Percentiles rank a stretch among this genome's conserved stretches.
These are phyloP conservation scores for Bradypodion ventrale DNA, from an alignment of 2,797 vertebrate genomes.

Conservation along the genomic window DNA sequence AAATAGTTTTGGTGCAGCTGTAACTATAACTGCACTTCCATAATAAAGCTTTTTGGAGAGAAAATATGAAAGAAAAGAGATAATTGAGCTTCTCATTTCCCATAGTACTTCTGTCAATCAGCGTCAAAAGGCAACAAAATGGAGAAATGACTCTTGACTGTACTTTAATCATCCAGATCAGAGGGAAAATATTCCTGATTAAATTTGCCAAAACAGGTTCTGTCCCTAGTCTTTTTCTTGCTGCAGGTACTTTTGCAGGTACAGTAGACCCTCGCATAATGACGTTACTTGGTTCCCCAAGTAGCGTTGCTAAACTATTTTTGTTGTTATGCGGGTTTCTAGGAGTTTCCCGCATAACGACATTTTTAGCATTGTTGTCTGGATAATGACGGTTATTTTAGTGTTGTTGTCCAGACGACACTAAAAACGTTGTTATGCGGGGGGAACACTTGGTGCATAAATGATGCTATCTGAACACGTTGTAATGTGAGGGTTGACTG, in stretches of 20 bases:
- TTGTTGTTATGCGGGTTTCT: too few relatives aligned
- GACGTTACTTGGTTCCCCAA: too few relatives aligned
- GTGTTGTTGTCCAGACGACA: too few relatives aligned
- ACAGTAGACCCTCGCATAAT: too few relatives aligned
- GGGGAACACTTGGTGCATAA: too few relatives aligned
- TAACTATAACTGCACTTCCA: neutral
- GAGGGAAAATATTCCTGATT: neutral
- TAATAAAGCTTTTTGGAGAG: constrained; percentile 4
- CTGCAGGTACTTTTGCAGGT: rapidly evolving
- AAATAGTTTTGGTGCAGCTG: constrained; percentile 2
- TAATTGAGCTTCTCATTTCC: neutral
- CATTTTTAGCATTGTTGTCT: too few relatives aligned
- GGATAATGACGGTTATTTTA: too few relatives aligned
- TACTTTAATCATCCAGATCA: neutral
- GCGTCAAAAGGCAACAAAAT: constrained; percentile 1
- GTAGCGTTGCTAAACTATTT: too few relatives aligned
- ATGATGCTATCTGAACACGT: too few relatives aligned
- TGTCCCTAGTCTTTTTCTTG: rapidly evolving
- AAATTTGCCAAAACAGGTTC: neutral
- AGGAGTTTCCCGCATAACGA: too few relatives aligned
- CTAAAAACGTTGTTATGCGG: too few relatives aligned
- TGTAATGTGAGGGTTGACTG: too few relatives aligned
- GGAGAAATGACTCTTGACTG: neutral
- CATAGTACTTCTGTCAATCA: constrained; percentile 39
- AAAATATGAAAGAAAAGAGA: constrained; percentile 10